A percentile compares a stretch with the other conserved stretches of the same genome.
Conservation (phyloP, 2,797 vertebrate genomes). For the Thalassophryne amazonica region DNA sequence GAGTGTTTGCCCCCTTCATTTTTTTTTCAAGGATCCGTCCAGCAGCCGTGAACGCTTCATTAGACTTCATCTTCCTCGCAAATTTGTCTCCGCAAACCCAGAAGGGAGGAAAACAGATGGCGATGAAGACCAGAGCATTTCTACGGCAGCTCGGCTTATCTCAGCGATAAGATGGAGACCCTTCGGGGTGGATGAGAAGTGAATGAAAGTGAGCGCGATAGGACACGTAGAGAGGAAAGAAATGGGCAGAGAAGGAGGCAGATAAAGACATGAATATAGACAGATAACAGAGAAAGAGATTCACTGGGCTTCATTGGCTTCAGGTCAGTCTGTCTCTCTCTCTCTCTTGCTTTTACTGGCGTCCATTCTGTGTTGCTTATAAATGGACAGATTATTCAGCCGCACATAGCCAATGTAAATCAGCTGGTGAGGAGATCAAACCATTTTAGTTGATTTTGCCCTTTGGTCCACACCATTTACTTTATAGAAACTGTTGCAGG, state of each 20-base stretch:
- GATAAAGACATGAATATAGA: constrained; percentile 11
- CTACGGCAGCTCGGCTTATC: constrained; percentile 49
- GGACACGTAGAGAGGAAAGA: too few species aligned
- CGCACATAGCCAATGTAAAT: constrained; percentile 71
- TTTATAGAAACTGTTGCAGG: constrained; percentile 59
- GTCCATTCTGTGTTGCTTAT: constrained; percentile 58
- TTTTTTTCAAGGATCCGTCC: constrained; percentile 6
- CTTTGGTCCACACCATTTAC: constrained; percentile 57
- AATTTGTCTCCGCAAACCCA: constrained; percentile 46
- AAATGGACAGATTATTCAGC: constrained; percentile 70
- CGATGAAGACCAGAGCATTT: constrained; percentile 51
- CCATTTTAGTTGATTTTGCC: constrained; percentile 63
- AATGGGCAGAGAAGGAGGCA: constrained; percentile 5
- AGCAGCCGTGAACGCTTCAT: constrained; percentile 53
- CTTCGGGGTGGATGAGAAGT: constrained; percentile 62
- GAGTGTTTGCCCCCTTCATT: constrained; percentile 33
- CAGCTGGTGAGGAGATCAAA: constrained; percentile 73
- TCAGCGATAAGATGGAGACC: constrained; percentile 52
- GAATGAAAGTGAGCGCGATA: too few species aligned
- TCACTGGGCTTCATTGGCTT: constrained; percentile 22
- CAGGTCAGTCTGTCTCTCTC: constrained; percentile 13
- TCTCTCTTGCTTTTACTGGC: constrained; percentile 17
- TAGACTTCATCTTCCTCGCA: constrained; percentile 58
- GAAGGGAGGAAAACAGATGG: constrained; percentile 30
- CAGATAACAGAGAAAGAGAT: not conserved